Evolutionary conservation across 2,113 vertebrate genomes (phyloP).

Genomic region (Collichthys lucidus): DNA sequence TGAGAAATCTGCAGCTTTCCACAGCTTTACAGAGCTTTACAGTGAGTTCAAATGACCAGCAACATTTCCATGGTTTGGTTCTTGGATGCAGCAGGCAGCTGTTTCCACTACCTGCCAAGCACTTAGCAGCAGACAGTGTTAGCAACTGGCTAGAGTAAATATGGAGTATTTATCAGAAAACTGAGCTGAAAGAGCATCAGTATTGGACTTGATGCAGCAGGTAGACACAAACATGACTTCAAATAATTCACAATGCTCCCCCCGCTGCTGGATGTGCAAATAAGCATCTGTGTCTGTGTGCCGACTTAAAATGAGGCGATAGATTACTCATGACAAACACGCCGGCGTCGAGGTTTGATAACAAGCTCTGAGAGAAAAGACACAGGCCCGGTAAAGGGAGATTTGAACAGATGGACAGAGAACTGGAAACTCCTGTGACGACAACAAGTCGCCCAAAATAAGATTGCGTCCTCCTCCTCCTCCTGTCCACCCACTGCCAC

Average conservation of each 20-base stretch:
- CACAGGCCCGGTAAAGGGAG: neutral
- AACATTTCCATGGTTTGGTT: no score
- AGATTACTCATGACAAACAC: no score
- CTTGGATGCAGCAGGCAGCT: no score
- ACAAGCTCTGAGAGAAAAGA: neutral
- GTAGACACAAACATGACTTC: neutral
- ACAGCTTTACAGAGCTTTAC: neutral
- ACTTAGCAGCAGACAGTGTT: no score
- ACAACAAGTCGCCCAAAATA: conserved; percentile 42
- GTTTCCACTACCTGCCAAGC: no score
- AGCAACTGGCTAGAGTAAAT: neutral
- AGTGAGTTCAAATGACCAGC: neutral
- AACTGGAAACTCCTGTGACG: conserved; percentile 67
- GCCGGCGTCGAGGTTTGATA: neutral
- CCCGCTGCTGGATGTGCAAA: no score
- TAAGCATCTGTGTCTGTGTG: no score
- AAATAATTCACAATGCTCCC: neutral
- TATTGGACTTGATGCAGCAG: no score
- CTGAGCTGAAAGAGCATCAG: neutral
- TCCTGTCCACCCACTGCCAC: conserved; percentile 43
- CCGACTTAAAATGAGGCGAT: no score
- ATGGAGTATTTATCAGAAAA: neutral
- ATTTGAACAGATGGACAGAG: neutral
- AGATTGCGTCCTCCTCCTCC: conserved; percentile 19
- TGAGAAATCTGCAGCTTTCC: neutral